Percentiles rank a stretch among this genome's conserved stretches.
Conservation (phyloP, 2,797 vertebrate genomes). For the Naso thynnoides region DNA sequence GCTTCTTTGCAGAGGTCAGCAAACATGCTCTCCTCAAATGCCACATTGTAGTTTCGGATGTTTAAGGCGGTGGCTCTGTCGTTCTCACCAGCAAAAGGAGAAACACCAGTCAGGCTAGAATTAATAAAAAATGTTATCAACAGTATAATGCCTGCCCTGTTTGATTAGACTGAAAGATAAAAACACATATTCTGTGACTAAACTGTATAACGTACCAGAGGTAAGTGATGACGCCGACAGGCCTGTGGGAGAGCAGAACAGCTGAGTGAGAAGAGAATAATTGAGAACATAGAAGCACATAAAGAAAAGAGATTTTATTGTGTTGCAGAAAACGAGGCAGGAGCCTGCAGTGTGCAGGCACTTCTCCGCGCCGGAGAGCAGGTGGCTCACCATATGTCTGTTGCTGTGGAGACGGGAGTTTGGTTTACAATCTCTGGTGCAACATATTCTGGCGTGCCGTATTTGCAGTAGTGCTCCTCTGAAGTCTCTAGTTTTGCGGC, state of each 20-base stretch:
- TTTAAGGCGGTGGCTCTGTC: slow-evolving; percentile 93
- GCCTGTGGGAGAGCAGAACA: slow-evolving; percentile 70
- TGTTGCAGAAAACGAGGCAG: slow-evolving; percentile 16
- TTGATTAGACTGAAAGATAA: background rate
- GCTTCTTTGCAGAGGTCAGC: slow-evolving; percentile 92
- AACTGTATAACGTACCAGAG: slow-evolving; percentile 76
- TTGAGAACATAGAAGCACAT: slow-evolving; percentile 10
- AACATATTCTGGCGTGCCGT: slow-evolving; percentile 95
- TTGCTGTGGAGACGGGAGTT: slow-evolving; percentile 91
- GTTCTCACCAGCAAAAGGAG: slow-evolving; percentile 95
- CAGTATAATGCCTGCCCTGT: background rate
- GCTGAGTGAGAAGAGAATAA: slow-evolving; percentile 11
- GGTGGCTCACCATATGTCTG: slow-evolving; percentile 93
- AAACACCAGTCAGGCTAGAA: slow-evolving; percentile 93
- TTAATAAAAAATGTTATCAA: background rate
- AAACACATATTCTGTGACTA: background rate
- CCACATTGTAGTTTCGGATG: slow-evolving; percentile 95
- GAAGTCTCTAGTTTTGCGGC: slow-evolving; percentile 86
- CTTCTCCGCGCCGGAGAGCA: slow-evolving; percentile 35
- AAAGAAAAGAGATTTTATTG: slow-evolving; percentile 24
- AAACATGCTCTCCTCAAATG: slow-evolving; percentile 95
- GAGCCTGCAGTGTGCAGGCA: slow-evolving; percentile 11
- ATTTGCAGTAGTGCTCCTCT: slow-evolving; percentile 92
- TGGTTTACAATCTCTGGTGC: slow-evolving; percentile 97
- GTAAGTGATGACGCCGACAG: slow-evolving; percentile 82